These are phyloP conservation scores for Drosophila bifasciata DNA, from an alignment of 1,140 invertebrate genomes.

Conservation along the genomic window DNA sequence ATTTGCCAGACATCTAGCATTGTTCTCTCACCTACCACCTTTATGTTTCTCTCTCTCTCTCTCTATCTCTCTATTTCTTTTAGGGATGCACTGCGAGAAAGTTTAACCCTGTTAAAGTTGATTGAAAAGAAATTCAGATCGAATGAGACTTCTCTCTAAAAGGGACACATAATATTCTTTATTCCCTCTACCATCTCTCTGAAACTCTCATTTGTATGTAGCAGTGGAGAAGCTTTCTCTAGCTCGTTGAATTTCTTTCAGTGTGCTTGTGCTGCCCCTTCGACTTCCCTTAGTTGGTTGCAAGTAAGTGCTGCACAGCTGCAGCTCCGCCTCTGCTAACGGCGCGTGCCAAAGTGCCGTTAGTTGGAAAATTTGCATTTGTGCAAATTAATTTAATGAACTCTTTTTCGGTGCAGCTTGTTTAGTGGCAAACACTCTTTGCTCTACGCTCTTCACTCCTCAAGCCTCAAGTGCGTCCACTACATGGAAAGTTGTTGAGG, in stretches of 20 bases:
- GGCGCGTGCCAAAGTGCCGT: constrained; percentile 79
- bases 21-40: constrained; percentile 20
- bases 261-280: background rate
- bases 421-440: constrained; percentile 60
- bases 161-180: too few relatives aligned
- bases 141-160: too few relatives aligned
- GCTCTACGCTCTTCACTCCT: too few relatives aligned
- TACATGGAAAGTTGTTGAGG: constrained; percentile 1
- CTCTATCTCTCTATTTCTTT: too few relatives aligned
- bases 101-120: too few relatives aligned
- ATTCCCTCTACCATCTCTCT: too few relatives aligned
- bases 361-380: constrained; percentile 76
- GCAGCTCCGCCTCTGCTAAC: constrained; percentile 19
- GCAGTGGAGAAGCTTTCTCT: background rate
- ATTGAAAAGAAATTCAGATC: too few relatives aligned
- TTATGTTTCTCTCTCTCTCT: background rate
- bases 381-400: constrained; percentile 82
- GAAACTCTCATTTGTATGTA: background rate
- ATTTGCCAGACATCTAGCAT: constrained; percentile 57
- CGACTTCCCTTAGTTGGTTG: constrained; percentile 16
- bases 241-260: background rate
- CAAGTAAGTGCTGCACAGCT: constrained; percentile 19
- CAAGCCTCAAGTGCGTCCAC: too few relatives aligned
- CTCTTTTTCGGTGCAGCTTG: constrained; percentile 61
- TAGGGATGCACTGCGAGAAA: too few relatives aligned